phyloP scores from a whole-genome alignment of 2,113 vertebrate genomes.

The Gallinago undulata region DNA sequence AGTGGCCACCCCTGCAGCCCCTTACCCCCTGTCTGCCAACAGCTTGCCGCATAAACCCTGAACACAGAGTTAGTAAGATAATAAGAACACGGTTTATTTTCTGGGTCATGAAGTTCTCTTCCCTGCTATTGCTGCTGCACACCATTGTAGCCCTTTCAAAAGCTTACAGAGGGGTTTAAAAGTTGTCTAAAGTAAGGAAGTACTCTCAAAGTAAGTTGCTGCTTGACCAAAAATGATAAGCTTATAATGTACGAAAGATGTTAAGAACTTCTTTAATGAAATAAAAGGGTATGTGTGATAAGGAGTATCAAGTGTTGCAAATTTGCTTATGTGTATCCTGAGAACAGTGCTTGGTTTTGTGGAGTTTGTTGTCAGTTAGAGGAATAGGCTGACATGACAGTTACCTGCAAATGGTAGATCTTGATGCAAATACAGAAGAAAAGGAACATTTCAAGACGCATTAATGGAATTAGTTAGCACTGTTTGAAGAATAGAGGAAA shows the following conservation, averaged over 20 bases:
- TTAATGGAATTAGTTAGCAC: not conserved
- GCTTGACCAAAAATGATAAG: not conserved
- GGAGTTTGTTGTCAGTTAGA: not conserved
- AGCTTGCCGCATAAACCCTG: not conserved
- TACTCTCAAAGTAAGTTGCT: not conserved
- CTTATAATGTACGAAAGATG: not conserved
- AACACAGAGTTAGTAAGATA: not conserved
- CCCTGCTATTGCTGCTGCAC: not conserved
- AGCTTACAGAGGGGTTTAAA: not conserved
- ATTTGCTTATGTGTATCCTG: not conserved
- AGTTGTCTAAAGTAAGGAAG: not conserved
- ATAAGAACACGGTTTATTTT: not conserved
- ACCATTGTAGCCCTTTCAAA: not conserved
- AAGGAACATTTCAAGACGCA: not conserved
- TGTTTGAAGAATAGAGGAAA: not conserved
- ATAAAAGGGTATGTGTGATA: not conserved
- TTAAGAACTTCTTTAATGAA: not conserved
- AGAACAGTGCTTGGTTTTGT: not conserved
- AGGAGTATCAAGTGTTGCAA: not conserved
- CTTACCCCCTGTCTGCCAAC: not conserved
- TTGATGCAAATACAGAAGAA: not conserved
- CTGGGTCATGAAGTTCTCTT: not conserved
- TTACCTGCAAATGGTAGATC: not conserved
- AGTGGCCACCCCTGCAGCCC: not conserved
- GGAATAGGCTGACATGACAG: not conserved